These are phyloP conservation scores for Gouania willdenowi DNA, from an alignment of 2,797 vertebrate genomes.

Conservation along the genomic window DNA sequence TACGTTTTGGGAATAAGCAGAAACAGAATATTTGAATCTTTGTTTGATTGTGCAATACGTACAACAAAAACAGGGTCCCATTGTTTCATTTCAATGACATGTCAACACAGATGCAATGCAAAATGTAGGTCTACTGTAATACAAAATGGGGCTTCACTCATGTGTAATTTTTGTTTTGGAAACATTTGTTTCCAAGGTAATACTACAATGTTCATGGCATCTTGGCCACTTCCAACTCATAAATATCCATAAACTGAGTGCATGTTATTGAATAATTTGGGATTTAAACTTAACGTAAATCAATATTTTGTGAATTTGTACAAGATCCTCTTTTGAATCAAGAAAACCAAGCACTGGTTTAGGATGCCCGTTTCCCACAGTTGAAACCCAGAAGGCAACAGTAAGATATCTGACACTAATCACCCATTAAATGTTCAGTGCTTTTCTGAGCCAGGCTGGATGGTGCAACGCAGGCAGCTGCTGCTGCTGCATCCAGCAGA, in stretches of 20 bases:
- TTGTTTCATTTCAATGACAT: conserved; percentile 14
- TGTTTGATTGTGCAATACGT: conserved; percentile 18
- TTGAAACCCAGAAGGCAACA: conserved; percentile 49
- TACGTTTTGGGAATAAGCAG: conserved; percentile 37
- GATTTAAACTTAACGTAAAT: too few species aligned
- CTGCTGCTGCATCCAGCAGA: conserved; percentile 57
- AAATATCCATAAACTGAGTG: too few species aligned
- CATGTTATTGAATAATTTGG: too few species aligned
- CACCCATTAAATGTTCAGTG: conserved; percentile 77
- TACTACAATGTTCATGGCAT: too few species aligned
- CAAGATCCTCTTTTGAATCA: conserved; percentile 37
- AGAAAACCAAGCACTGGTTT: conserved; percentile 70
- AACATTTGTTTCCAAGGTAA: too few species aligned
- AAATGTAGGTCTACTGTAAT: too few species aligned
- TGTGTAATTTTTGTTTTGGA: too few species aligned
- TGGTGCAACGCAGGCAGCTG: conserved; percentile 70
- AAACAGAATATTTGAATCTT: conserved; percentile 43
- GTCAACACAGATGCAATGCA: too few species aligned
- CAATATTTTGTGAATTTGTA: conserved; percentile 49
- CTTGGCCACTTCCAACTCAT: too few species aligned
- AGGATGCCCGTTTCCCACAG: conserved; percentile 77
- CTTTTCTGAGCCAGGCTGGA: conserved; percentile 47
- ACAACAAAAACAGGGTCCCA: background rate
- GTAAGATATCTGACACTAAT: conserved; percentile 81
- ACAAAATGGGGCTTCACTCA: too few species aligned